phyloP scores from a whole-genome alignment of 1,140 invertebrate genomes.

The Gryllus bimaculatus region DNA sequence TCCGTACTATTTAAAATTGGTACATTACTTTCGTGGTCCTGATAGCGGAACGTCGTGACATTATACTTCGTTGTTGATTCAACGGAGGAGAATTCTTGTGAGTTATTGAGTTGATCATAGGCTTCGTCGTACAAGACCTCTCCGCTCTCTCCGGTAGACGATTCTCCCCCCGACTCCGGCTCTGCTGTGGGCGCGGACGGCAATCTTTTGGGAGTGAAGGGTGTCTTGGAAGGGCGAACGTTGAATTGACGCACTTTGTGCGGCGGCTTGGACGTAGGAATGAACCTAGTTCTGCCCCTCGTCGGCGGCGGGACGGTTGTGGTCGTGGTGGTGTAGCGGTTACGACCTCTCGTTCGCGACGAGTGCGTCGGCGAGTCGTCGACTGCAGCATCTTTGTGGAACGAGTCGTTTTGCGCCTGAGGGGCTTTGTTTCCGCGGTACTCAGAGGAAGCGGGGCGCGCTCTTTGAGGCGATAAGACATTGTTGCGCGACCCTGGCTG shows the following conservation, averaged over 20 bases:
- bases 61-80: neutral
- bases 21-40: too few relatives aligned
- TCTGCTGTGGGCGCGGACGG: neutral
- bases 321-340: neutral
- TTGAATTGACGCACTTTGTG: conserved; percentile 14
- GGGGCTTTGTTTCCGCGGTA: neutral
- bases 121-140: neutral
- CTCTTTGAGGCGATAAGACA: conserved; percentile 7
- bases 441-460: neutral
- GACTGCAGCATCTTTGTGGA: neutral
- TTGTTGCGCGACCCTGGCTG: conserved; percentile 16
- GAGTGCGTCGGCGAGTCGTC: neutral
- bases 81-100: neutral
- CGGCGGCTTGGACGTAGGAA: neutral
- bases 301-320: neutral
- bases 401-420: neutral
- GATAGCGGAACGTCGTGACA: neutral
- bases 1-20: too few relatives aligned
- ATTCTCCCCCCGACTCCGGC: neutral
- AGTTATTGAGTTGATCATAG: neutral
- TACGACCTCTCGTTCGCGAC: neutral
- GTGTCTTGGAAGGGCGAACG: conserved; percentile 10
- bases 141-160: neutral
- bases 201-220: conserved; percentile 9
- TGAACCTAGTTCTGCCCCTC: conserved; percentile 6